Evolutionary conservation across 2,113 vertebrate species (phyloP).

Genomic region (Plestiodon gilberti): DNA sequence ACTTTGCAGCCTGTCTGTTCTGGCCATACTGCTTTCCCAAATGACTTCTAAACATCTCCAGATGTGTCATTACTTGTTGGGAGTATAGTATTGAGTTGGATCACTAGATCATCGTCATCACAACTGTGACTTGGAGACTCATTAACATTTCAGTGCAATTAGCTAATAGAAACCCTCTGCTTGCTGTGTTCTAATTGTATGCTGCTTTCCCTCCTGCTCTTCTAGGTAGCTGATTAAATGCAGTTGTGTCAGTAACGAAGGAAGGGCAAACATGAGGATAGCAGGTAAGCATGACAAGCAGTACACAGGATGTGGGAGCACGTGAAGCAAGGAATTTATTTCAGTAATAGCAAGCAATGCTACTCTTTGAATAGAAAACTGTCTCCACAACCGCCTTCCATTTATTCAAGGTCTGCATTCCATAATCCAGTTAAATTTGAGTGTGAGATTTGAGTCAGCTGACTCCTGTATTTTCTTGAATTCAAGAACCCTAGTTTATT

Average conservation of each 20-base stretch:
- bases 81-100: neutral
- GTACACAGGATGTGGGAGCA: neutral
- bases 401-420: neutral
- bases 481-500: neutral
- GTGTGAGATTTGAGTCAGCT: neutral
- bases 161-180: neutral
- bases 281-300: slow-evolving; percentile 69
- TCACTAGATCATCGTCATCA: neutral
- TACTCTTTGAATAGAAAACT: neutral
- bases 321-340: neutral
- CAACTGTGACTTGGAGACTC: slow-evolving; percentile 5
- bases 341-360: neutral
- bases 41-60: neutral
- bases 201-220: slow-evolving; percentile 34
- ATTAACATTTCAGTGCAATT: neutral
- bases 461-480: neutral
- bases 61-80: neutral
- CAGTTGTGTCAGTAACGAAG: slow-evolving; percentile 50
- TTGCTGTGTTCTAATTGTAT: slow-evolving; percentile 36
- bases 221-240: slow-evolving; percentile 74
- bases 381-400: neutral
- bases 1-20: neutral
- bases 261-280: slow-evolving; percentile 78
- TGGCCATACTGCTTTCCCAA: neutral
- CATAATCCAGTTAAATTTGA: neutral